phyloP scores from a whole-genome alignment of 1,140 invertebrate species.

The Condylostylus longicornis region DNA sequence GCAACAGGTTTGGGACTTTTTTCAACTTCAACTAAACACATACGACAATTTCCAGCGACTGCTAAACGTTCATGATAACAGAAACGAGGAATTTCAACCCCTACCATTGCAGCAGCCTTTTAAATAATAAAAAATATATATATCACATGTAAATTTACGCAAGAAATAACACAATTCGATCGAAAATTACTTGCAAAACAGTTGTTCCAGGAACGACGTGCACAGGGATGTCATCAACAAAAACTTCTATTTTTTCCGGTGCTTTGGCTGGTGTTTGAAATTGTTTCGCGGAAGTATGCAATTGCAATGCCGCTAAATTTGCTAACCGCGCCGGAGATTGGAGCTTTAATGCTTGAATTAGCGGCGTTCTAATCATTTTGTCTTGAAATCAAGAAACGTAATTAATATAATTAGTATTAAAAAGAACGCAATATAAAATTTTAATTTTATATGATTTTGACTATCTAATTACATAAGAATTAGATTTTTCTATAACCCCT shows the following conservation, averaged over 20 bases:
- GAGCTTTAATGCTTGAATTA: conserved; percentile 33
- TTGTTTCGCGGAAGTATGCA: conserved; percentile 30
- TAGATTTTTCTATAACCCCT: no score
- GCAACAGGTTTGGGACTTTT: conserved; percentile 90
- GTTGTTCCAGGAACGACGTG: conserved; percentile 92
- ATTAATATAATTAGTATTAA: no score
- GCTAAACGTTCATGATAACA: conserved; percentile 98
- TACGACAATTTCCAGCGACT: conserved; percentile 95
- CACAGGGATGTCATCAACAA: conserved; percentile 93
- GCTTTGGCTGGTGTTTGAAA: conserved; percentile 35
- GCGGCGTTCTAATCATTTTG: conserved; percentile 43
- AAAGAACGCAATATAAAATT: no score
- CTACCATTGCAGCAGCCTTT: conserved; percentile 86
- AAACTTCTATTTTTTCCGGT: conserved; percentile 84
- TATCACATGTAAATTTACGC: conserved; percentile 3
- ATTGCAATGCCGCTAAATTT: conserved; percentile 25
- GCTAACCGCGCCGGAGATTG: conserved; percentile 28
- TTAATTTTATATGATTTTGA: no score
- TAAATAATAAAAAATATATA: conserved; percentile 8
- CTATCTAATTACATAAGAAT: no score
- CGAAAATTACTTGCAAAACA: conserved; percentile 69
- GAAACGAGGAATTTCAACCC: conserved; percentile 96
- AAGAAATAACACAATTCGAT: conserved; percentile 2
- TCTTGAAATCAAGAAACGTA: background rate
- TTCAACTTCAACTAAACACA: conserved; percentile 99